Percentiles rank a stretch among this genome's conserved stretches.
Evolutionary conservation across 2,113 vertebrate genomes (phyloP).

Genomic region (Eulemur macaco): DNA sequence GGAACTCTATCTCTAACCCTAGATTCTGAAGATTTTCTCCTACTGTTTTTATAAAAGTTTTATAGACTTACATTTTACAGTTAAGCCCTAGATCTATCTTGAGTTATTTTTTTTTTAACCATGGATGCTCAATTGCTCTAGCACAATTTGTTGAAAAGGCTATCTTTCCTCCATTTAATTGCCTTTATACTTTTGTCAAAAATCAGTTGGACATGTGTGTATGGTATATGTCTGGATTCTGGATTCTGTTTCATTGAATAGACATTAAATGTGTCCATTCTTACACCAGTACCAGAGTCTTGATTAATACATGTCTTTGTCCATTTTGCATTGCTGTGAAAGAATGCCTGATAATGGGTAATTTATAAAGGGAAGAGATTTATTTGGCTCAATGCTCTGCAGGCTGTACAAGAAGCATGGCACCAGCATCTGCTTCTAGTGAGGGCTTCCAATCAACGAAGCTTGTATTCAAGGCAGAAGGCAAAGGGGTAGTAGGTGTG

Average conservation of each 20-base stretch:
- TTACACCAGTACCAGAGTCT: background rate
- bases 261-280: background rate
- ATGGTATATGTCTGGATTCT: background rate
- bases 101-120: background rate
- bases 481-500: too few species aligned
- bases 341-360: too few species aligned
- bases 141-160: background rate
- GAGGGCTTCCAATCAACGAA: too few species aligned
- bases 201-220: background rate
- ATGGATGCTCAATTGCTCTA: background rate
- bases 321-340: too few species aligned
- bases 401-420: too few species aligned
- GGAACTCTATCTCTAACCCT: background rate
- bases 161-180: background rate
- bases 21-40: background rate
- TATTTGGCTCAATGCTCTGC: too few species aligned
- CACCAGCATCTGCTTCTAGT: too few species aligned
- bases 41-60: background rate
- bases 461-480: too few species aligned
- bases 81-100: background rate
- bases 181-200: background rate
- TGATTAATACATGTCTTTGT: background rate
- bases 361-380: too few species aligned
- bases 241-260: background rate
- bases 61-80: background rate